Evolutionary conservation across 2,797 vertebrate genomes (phyloP).

Genomic region (Alca torda): DNA sequence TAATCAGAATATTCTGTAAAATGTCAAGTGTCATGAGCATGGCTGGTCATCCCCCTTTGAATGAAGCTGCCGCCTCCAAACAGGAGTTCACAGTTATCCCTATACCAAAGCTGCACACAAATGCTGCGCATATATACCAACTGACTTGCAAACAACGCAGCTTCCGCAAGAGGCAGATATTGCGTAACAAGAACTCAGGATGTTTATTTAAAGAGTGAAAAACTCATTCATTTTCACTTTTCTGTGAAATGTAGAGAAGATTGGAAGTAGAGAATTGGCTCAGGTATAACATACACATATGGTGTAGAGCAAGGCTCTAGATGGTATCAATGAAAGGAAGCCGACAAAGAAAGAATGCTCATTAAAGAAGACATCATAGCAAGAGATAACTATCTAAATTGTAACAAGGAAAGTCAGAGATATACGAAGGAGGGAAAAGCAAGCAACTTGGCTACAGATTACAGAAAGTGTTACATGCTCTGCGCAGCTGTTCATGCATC

Average conservation of each 20-base stretch:
- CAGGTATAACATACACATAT: rapidly evolving
- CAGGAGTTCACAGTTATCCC: neutral
- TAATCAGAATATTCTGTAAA: neutral
- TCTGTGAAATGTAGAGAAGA: neutral
- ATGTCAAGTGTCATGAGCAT: neutral
- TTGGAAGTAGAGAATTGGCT: neutral
- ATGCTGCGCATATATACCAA: neutral
- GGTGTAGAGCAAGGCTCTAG: neutral
- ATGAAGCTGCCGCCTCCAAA: neutral
- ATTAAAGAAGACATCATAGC: neutral
- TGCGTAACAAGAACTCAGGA: neutral
- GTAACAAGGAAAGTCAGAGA: neutral
- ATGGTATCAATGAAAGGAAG: neutral
- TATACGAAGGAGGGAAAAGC: neutral
- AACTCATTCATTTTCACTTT: neutral
- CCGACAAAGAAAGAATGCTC: neutral
- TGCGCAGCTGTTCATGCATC: neutral
- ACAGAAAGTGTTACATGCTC: neutral
- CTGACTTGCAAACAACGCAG: neutral
- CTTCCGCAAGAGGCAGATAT: neutral
- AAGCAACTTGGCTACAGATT: neutral
- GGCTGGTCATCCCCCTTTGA: neutral
- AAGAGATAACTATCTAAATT: neutral
- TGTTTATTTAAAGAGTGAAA: neutral
- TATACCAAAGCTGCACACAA: neutral